Evolutionary conservation across 35 echinoderm and acorn worm genomes (phyloP).

Genomic region (Eucidaris tribuloides): DNA sequence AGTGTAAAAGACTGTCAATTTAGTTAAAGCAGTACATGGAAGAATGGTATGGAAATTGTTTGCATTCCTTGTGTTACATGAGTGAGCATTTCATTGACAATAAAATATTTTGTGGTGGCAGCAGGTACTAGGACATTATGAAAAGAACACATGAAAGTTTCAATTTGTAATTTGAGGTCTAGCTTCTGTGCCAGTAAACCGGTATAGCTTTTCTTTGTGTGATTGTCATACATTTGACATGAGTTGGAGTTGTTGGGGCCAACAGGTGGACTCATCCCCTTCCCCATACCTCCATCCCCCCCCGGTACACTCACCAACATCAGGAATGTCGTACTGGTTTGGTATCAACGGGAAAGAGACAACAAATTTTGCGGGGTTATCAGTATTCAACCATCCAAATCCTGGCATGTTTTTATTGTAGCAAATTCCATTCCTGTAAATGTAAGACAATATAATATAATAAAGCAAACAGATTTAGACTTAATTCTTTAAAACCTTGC

Average conservation of each 20-base stretch:
- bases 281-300: not conserved
- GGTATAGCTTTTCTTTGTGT: not conserved
- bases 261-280: not conserved
- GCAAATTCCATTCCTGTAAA: slow-evolving; percentile 37
- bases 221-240: not conserved
- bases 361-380: slow-evolving; percentile 28
- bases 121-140: too few relatives aligned
- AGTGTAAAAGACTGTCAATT: too few relatives aligned
- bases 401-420: slow-evolving; percentile 4
- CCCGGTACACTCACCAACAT: slow-evolving; percentile 6
- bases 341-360: slow-evolving; percentile 36
- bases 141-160: not conserved
- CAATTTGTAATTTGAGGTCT: not conserved
- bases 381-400: not conserved
- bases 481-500: not conserved
- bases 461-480: not conserved
- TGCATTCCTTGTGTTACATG: too few relatives aligned
- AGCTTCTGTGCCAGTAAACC: not conserved
- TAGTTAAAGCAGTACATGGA: too few relatives aligned
- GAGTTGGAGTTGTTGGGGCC: not conserved
- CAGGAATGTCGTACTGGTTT: not conserved
- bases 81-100: too few relatives aligned
- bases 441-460: not conserved
- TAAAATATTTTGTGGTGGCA: too few relatives aligned
- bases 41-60: too few relatives aligned